Base-by-base conservation (phyloP, 1,140 invertebrate genomes). In the Helicoverpa zea region DNA sequence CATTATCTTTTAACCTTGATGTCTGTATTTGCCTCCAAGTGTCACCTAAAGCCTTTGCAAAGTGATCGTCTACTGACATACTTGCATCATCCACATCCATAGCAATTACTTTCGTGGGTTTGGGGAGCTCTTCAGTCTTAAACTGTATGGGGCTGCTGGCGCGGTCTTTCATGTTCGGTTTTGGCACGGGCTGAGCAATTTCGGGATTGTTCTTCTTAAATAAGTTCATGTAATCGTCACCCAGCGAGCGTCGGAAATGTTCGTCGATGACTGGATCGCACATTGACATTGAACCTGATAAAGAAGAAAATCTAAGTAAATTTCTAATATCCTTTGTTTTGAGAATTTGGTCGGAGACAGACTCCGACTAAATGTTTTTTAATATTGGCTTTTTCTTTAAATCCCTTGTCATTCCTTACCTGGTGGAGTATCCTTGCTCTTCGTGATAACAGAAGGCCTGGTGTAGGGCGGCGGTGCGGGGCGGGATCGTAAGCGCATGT, bases 231-330 rank as follows among this genome's bases (percentile, higher is more conserved):
- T 99, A 99, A 88, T 98, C 97, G 84, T 98, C 97, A 58, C 98
- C 98, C 75, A 99, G 95, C 7, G 98, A 99, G 81, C 98, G 96
- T 74, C 98, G 96, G 94, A 99, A 99, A 94, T 99, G 98, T 90
- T 99, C 98, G 92, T 99, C 98, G 89, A 99, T 99, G 51, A 98
- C 98, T 12, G 98, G 98, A 95, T 99, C 98, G 90, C 97, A 97
- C 96, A 96, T 96, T 3, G 96, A 96, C 88, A 96, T 96, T 29
- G 96, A 96, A 85, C 96, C 96, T 97, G 91, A 12, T 90, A 93
- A 78, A 56, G 81, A 84, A 82, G 29, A 30, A 68, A 14, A 12
- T 0, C 1, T 35, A 7, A 35, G 7, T 35, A 35, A 35, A 35
- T 35, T 35, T 3, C 35, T 5, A 3, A 35, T 35, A 3, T 7